Evolutionary conservation across 1,140 invertebrate species (phyloP), one percentile per base, ranked within the genome.

Genomic region (Aplysia californica): DNA sequence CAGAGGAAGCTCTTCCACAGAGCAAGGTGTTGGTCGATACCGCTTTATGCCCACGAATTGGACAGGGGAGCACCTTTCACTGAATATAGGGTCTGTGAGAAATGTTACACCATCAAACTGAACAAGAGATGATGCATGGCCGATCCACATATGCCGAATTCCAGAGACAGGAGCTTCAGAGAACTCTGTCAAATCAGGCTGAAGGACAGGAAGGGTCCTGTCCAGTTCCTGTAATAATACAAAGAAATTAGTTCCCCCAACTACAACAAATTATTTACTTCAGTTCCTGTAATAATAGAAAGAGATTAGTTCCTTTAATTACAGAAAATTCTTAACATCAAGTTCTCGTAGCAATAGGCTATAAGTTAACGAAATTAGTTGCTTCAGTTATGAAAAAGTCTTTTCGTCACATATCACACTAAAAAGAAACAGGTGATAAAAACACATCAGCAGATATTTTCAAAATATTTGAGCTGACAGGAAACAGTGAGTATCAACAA

Each of bases 51-150:
- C 90, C 26, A 86, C 26, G 23, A 79, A 79, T 58, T 76, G 59
- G 0, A 79, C 36, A 0, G 82, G 83, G 2, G 64, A 66, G 64
- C 64, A 66, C 33, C 64, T 15, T 0, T 87, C 66, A 39, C 85
- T 84, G 75, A 90, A 91, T 20, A 91, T 75, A 3, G 90, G 90
- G 79, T 91, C 90, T 23, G 89, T 88, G 4, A 91, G 78, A 29
- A 91, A 79, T 29, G 82, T 86, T 4, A 90, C 61, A 20, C 84
- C 87, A 69, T 91, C 89, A 76, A 91, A 84, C 78, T 91, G 88
- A 6, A 90, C 85, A 23, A 91, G 79, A 41, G 89, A 78, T 21
- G 88, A 87, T 6, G 90, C 84, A 86, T 91, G 91, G 29, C 90
- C 91, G 59, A 91, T 80, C 90, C 90, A 91, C 31, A 89, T 89